Base-by-base conservation (phyloP, 2,888 invertebrate genomes). In the Tachina lurida region DNA sequence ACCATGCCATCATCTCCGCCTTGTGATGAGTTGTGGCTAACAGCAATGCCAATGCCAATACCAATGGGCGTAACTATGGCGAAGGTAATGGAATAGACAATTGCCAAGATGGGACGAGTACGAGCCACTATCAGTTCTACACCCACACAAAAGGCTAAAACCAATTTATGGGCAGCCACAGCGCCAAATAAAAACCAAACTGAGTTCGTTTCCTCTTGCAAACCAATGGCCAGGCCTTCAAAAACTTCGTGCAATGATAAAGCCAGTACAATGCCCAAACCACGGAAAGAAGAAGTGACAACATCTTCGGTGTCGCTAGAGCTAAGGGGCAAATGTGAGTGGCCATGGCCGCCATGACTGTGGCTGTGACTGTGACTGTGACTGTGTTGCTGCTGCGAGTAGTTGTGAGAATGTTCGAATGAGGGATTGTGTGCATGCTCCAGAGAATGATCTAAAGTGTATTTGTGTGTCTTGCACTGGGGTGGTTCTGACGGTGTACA, bases 121-220 rank as follows among this genome's bases (percentile, higher is more conserved):
- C 95, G 94, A 1, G 95, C 95, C 41, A 96, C 95, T 62, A 97
- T 95, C 65, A 97, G 93, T 91, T 97, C 97, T 54, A 97, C 95
- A 5, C 97, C 97, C 75, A 97, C 96, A 91, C 97, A 97, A 91
- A 97, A 97, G 0, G 97, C 97, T 85, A 97, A 95, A 4, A 97
- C 97, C 65, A 97, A 94, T 91, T 97, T 97, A 92, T 97, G 97
- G 0, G 96, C 96, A 0, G 96, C 95, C 1, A 97, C 95, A 0
- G 97, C 97, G 7, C 95, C 96, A 90, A 97, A 95, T 95, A 97
- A 96, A 91, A 97, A 97, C 94, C 95, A 96, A 10, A 95, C 95
- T 22, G 94, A 94, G 1, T 91, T 89, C 1, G 94, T 93, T 39
- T 95, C 94, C 15, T 94, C 93, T 91, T 97, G 96, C 78, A 97